Evolutionary conservation across 2,888 invertebrate species (phyloP).

Genomic region (Tipula vernalis): DNA sequence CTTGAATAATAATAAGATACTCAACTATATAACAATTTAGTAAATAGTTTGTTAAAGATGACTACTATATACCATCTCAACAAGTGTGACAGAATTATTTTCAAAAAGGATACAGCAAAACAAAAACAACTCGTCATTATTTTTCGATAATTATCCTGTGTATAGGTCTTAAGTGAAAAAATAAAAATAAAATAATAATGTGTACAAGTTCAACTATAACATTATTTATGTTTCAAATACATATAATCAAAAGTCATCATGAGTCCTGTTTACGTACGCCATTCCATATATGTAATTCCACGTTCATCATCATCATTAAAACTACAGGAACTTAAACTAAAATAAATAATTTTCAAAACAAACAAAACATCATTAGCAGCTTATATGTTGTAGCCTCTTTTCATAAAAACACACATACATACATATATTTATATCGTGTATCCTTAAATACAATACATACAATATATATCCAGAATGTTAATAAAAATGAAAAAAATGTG

Average conservation of each 20-base stretch:
- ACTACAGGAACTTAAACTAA: not conserved
- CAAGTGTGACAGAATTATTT: not conserved
- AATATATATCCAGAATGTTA: not conserved
- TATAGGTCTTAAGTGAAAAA: not conserved
- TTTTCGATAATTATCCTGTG: not conserved
- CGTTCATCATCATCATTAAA: not conserved
- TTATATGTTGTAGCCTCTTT: not conserved
- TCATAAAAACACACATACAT: not conserved
- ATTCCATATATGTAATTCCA: not conserved
- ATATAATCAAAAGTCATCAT: not conserved
- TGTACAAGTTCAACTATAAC: not conserved
- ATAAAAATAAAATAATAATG: not conserved
- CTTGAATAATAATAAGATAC: not conserved
- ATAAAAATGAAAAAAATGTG: not conserved
- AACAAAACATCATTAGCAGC: slow-evolving; percentile 4
- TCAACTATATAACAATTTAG: not conserved
- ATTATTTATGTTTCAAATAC: not conserved
- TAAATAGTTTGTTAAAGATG: not conserved
- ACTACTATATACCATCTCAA: not conserved
- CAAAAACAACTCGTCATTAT: not conserved
- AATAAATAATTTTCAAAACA: not conserved
- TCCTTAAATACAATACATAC: not conserved
- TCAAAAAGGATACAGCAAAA: not conserved
- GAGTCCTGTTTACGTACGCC: not conserved
- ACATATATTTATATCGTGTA: not conserved